Evolutionary conservation across 2,888 invertebrate species (phyloP).

Genomic region (Drosophila nr. perissopoda): DNA sequence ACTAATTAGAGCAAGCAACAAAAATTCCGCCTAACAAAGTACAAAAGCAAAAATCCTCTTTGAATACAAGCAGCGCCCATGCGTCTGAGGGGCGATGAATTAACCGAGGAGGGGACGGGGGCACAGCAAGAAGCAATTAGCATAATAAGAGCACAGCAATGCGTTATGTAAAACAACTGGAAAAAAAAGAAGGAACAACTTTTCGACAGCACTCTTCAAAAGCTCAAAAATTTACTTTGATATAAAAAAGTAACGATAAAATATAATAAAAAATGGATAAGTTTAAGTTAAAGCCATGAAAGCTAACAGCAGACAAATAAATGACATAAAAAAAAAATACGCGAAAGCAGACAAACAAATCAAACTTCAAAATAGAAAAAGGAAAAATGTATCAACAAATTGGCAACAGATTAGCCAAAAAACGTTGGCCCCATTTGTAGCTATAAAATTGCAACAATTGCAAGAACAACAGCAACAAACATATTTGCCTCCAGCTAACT

Average conservation of each 20-base stretch:
- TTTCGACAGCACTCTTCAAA: constrained; percentile 31
- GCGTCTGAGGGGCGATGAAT: not conserved
- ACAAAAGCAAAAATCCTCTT: constrained; percentile 33
- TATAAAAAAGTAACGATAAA: not conserved
- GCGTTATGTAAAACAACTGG: constrained; percentile 39
- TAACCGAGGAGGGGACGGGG: not conserved
- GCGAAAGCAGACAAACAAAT: constrained; percentile 5
- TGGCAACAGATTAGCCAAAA: constrained; percentile 72
- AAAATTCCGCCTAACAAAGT: constrained; percentile 24
- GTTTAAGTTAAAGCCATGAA: constrained; percentile 21
- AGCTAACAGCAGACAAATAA: constrained; percentile 15
- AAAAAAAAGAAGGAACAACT: constrained; percentile 1
- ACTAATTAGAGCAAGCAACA: constrained; percentile 67
- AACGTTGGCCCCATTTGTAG: constrained; percentile 69
- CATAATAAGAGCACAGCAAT: constrained; percentile 51
- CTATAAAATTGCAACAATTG: constrained; percentile 76
- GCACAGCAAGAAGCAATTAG: constrained; percentile 45
- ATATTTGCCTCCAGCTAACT: constrained; percentile 33
- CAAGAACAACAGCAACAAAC: constrained; percentile 15
- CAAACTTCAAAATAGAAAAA: not conserved
- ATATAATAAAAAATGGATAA: constrained; percentile 1
- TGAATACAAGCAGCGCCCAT: constrained; percentile 39
- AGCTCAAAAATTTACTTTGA: constrained; percentile 9
- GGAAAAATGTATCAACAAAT: constrained; percentile 60
- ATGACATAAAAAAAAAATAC: not conserved